phyloP scores from a whole-genome alignment of 2,888 invertebrate genomes.

The Eilema caniola region DNA sequence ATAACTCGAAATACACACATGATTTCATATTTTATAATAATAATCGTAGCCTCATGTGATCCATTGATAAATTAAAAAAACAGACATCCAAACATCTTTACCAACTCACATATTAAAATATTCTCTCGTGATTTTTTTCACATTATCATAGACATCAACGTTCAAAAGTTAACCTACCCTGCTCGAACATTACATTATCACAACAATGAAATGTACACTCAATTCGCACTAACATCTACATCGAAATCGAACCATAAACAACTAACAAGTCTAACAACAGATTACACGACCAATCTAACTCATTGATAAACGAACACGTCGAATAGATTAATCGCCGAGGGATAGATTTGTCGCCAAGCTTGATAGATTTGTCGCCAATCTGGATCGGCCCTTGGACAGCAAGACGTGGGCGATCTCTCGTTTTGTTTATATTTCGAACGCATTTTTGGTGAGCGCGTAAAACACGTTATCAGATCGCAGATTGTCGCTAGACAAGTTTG shows the following conservation, averaged over 20 bases:
- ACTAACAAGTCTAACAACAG: constrained; percentile 5
- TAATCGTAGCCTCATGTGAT: too few species aligned
- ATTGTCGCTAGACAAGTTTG: constrained; percentile 41
- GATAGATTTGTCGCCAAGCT: constrained; percentile 31
- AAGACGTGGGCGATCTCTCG: constrained; percentile 34
- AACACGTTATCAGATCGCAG: constrained; percentile 40
- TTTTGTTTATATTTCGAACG: constrained; percentile 44
- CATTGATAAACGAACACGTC: constrained; percentile 33
- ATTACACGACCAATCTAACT: constrained; percentile 13
- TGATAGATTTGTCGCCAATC: constrained; percentile 31
- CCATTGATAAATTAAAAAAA: too few species aligned
- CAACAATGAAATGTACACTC: background rate
- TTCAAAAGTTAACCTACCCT: too few species aligned
- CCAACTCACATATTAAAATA: too few species aligned
- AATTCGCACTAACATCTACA: background rate
- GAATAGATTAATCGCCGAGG: constrained; percentile 30
- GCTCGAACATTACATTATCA: background rate
- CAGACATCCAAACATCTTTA: too few species aligned
- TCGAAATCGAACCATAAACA: background rate
- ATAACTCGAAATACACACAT: too few species aligned
- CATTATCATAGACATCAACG: too few species aligned
- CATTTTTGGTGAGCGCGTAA: constrained; percentile 38
- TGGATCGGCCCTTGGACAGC: constrained; percentile 26
- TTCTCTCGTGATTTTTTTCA: too few species aligned
- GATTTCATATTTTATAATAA: too few species aligned